Evolutionary conservation across 2,113 vertebrate species (phyloP).

Genomic region (Neopipo cinnamomea): DNA sequence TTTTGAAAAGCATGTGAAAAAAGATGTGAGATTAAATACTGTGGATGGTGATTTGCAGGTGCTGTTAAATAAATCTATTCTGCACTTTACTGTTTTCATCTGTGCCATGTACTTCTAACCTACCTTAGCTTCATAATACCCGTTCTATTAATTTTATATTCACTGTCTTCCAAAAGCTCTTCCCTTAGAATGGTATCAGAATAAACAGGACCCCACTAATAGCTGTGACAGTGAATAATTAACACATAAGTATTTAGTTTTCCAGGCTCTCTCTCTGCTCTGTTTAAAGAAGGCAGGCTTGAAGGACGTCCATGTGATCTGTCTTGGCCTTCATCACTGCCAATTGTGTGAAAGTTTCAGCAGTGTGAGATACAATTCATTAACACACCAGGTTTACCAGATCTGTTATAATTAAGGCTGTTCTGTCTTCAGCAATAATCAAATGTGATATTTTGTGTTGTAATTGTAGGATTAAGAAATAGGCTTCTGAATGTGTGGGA

Average conservation of each 20-base stretch:
- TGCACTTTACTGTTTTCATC: background rate
- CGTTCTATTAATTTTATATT: background rate
- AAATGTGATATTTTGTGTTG: background rate
- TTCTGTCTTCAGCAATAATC: background rate
- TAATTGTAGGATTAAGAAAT: background rate
- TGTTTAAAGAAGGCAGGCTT: background rate
- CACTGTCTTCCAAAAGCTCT: background rate
- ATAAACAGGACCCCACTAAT: background rate
- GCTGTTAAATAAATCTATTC: background rate
- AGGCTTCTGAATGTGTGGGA: background rate
- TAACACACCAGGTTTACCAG: background rate
- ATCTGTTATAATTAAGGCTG: background rate
- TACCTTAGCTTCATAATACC: background rate
- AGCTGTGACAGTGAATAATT: background rate
- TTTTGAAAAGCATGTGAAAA: background rate
- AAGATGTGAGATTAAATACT: background rate
- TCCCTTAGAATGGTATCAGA: background rate
- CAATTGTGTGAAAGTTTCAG: background rate
- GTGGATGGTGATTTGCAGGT: background rate
- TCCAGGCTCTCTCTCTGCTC: background rate
- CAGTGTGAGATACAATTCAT: background rate
- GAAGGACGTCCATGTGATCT: background rate
- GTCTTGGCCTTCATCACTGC: background rate
- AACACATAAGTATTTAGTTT: background rate
- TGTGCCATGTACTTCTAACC: background rate